These are phyloP conservation scores for Chlamydotis undulata DNA, from an alignment of 2,113 vertebrate species.

Conservation along the genomic window DNA sequence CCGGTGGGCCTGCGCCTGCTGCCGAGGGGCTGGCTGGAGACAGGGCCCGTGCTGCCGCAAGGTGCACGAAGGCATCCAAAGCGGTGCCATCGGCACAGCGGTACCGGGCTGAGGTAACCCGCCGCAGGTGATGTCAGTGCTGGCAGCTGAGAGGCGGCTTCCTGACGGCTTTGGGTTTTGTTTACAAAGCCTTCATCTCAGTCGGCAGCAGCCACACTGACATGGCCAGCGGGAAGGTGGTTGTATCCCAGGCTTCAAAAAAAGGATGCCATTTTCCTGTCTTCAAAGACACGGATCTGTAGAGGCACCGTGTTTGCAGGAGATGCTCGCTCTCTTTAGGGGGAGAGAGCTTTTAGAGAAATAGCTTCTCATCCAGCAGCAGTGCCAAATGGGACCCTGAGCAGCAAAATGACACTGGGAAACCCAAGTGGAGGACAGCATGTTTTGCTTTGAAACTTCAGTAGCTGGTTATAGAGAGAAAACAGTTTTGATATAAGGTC, in stretches of 20 bases:
- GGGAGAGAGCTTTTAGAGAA: neutral
- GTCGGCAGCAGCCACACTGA: accelerated
- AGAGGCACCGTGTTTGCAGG: neutral
- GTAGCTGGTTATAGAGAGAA: neutral
- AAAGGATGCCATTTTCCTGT: neutral
- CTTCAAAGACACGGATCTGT: neutral
- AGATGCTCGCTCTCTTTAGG: neutral
- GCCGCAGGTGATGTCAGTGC: accelerated
- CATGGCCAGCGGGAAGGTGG: neutral
- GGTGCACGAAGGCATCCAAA: neutral
- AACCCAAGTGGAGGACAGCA: neutral
- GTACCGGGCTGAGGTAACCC: neutral
- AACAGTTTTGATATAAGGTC: neutral
- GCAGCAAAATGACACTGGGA: neutral
- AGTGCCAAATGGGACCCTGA: neutral
- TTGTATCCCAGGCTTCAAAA: neutral
- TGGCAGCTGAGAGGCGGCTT: neutral
- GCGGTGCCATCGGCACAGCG: accelerated
- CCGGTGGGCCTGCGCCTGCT: neutral
- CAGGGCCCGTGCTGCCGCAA: neutral
- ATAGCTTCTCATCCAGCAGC: neutral
- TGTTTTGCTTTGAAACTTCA: neutral
- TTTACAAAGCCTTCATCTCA: neutral
- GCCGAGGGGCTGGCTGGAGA: neutral
- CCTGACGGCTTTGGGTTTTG: neutral